Evolutionary conservation across 2,113 vertebrate genomes (phyloP), one percentile per base, ranked within the genome.

Genomic region (Barbus barbus): DNA sequence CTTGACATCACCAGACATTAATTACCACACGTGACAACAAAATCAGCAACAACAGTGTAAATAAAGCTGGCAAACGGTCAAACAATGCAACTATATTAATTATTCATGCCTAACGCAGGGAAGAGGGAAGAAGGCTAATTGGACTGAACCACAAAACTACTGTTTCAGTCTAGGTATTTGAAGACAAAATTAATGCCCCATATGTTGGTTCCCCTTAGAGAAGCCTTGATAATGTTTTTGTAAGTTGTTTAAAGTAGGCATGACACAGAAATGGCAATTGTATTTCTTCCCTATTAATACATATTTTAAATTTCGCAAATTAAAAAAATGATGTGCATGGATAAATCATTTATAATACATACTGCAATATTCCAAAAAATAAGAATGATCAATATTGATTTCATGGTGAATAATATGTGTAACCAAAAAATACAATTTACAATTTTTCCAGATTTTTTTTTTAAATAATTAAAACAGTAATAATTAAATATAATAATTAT

Each of bases 31-130:
- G 24, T 61, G 24, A 56, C 9, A 33, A 41, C 36, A 72, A 72
- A 72, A 72, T 72, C 69, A 14, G 69, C 38, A 44, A 44, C 67
- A 71, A 41, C 22, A n/a, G 9, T 41, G 20, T 71, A 71, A 71
- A 71, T 71, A 72, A 72, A 36, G 36, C 18, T 69, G 33, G 18
- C 65, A 69, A 69, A 69, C 9, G 31, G 12, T 44, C 69, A 72
- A 72, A 72, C 38, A 14, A 44, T 24, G 36, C 36, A 72, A 72
- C 12, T 38, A 33, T 69, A 69, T 44, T 72, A 44, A 44, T 72
- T 72, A 72, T 72, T 72, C 33, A 69, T 69, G 31, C 18, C 31
- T 4, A 44, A 7, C 3, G 2, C 22, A 72, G 69, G 5, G 22
- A 24, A 72, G 9, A 20, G 31, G 31, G 20, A 69, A 11, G 65